Percentiles rank a stretch among this genome's conserved stretches.
Evolutionary conservation across 2,888 invertebrate genomes (phyloP).

Genomic region (Drosophila colorata): DNA sequence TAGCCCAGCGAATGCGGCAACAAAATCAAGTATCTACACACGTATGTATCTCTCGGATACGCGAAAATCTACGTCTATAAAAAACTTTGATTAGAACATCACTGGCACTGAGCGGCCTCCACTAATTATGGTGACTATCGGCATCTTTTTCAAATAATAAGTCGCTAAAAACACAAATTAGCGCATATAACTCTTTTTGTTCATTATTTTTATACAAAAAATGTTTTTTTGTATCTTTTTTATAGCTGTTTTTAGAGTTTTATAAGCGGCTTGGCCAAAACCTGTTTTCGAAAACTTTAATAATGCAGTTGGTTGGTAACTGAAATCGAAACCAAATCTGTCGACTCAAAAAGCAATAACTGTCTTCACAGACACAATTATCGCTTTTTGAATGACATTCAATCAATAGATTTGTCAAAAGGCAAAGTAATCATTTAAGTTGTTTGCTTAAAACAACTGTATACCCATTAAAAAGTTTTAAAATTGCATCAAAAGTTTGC

Average conservation of each 20-base stretch:
- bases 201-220: constrained; percentile 20
- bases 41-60: not conserved
- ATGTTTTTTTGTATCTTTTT: constrained; percentile 15
- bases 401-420: constrained; percentile 19
- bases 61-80: not conserved
- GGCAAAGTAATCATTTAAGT: constrained; percentile 21
- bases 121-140: constrained; percentile 40
- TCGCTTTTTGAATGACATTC: constrained; percentile 31
- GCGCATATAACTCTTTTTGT: constrained; percentile 31
- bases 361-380: constrained; percentile 31
- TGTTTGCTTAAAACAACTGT: constrained; percentile 9
- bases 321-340: constrained; percentile 21
- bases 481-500: constrained; percentile 2
- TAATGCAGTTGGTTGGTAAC: constrained; percentile 1
- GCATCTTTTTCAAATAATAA: constrained; percentile 19
- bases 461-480: not conserved
- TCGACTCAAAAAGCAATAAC: constrained; percentile 40
- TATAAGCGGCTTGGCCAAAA: constrained; percentile 40
- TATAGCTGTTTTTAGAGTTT: constrained; percentile 7
- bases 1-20: constrained; percentile 2
- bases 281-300: constrained; percentile 26
- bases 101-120: constrained; percentile 42
- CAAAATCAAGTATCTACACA: constrained; percentile 14
- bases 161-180: constrained; percentile 48
- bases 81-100: constrained; percentile 43